A percentile compares a stretch with the other conserved stretches of the same genome.
Evolutionary conservation across 2,113 vertebrate genomes (phyloP).

Genomic region (Rhabdornis inornatus): DNA sequence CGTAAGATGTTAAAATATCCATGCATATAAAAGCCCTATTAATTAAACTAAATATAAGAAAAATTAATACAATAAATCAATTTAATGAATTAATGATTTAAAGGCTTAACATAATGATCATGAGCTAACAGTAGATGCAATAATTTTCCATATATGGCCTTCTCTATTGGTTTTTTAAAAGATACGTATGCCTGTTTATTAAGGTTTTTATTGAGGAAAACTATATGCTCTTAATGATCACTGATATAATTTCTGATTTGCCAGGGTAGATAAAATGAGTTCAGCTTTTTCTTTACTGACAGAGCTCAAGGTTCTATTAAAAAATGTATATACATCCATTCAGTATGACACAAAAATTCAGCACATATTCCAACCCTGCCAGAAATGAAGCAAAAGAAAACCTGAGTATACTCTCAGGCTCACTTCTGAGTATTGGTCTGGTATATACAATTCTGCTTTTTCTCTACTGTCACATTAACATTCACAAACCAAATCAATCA

Average conservation of each 20-base stretch:
- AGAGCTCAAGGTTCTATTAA: not conserved
- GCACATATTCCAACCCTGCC: not conserved
- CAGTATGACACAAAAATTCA: not conserved
- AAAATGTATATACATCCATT: not conserved
- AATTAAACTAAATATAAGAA: not conserved
- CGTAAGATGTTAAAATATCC: not conserved
- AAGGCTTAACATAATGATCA: not conserved
- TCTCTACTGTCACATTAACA: not conserved
- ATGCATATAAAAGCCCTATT: not conserved
- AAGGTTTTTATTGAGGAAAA: not conserved
- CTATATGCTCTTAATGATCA: not conserved
- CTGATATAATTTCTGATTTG: not conserved
- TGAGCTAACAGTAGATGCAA: not conserved
- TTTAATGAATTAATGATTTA: not conserved
- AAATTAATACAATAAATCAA: not conserved
- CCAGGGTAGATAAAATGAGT: not conserved
- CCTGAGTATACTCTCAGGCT: not conserved
- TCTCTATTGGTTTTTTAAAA: not conserved
- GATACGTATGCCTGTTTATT: not conserved
- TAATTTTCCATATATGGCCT: not conserved
- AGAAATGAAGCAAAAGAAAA: not conserved
- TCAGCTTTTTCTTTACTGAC: not conserved
- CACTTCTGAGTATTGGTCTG: not conserved
- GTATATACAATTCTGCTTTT: not conserved
- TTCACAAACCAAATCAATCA: not conserved